Base-by-base conservation (phyloP, 2,888 invertebrate species). In the Micropterix aruncella region DNA sequence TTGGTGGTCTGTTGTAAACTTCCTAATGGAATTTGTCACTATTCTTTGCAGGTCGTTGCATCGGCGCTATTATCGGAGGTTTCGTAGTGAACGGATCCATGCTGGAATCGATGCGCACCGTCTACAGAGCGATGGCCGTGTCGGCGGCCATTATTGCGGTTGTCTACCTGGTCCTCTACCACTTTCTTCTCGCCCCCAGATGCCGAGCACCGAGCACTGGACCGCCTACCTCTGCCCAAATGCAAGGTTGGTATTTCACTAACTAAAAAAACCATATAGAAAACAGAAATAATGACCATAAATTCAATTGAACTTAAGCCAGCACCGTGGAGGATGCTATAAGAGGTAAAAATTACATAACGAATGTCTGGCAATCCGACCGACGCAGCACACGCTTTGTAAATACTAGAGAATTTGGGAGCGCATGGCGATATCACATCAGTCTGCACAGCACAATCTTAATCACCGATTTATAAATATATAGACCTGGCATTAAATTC, bases 151-250 rank as follows among this genome's bases (percentile, higher is more conserved):
- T 77, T 37, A 68, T 79, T 15, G 83, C 84, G 0, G 67, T 75
- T 0, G 50, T 79, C 2, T 88, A 88, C 63, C 81, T 87, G 51
- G 62, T 78, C 19, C 59, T 80, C 2, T 88, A 88, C 60, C 84
- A 88, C 58, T 71, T 81, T 55, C 69, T 83, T 55, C 63, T 87
- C 54, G 83, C 83, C 43, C 84, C 85, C 36, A 71, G 79, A 46
- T 86, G 83, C 60, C 77, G 79, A 41, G 77, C 84, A 19, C 77
- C 78, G 51, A 69, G 79, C 18, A 76, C 76, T 18, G 73, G 80
- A 12, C 73, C 77, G 51, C 81, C 82, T 40, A 71, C 75, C 37
- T 74, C 75, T 19, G 74, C 78, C 27, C 64, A 79, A 47, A 67
- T 79, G 47, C 79, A 80, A 73, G 80, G 80, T 80, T 65, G 57